Evolutionary conservation across 2,888 invertebrate genomes (phyloP).

Genomic region (Aspidiotus rigidus): DNA sequence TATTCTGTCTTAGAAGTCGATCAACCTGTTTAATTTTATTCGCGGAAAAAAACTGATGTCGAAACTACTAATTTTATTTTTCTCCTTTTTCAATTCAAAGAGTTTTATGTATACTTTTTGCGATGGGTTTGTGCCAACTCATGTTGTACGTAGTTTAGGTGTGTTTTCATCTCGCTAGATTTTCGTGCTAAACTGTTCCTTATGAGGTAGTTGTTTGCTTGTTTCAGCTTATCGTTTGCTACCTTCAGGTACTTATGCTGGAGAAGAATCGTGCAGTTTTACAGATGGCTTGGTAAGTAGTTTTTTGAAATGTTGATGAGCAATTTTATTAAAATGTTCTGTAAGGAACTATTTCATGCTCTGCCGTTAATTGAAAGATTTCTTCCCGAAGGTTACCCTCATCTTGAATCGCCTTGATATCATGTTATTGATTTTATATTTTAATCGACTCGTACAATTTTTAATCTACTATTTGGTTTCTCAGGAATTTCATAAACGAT

Average conservation of each 20-base stretch:
- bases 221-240: constrained; percentile 74
- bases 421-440: constrained; percentile 7
- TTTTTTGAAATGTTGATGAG: background rate
- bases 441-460: background rate
- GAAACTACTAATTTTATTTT: too few relatives aligned
- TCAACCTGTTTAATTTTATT: too few relatives aligned
- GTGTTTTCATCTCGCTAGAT: too few relatives aligned
- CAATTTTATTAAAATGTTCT: background rate
- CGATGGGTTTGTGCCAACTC: constrained; percentile 15
- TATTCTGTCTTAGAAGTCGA: too few relatives aligned
- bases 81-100: too few relatives aligned
- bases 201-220: constrained; percentile 24
- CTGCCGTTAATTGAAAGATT: too few relatives aligned
- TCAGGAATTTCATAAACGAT: constrained; percentile 97
- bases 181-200: too few relatives aligned
- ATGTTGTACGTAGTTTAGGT: background rate
- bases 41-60: too few relatives aligned
- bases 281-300: constrained; percentile 80
- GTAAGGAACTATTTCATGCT: background rate
- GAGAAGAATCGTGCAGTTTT: constrained; percentile 80
- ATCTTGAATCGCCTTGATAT: background rate
- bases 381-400: too few relatives aligned
- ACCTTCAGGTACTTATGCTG: constrained; percentile 81
- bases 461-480: constrained; percentile 35
- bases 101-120: background rate